Percentiles rank a stretch among this genome's conserved stretches.
Evolutionary conservation across 2,113 vertebrate genomes (phyloP).

Genomic region (Glaucomys volans): DNA sequence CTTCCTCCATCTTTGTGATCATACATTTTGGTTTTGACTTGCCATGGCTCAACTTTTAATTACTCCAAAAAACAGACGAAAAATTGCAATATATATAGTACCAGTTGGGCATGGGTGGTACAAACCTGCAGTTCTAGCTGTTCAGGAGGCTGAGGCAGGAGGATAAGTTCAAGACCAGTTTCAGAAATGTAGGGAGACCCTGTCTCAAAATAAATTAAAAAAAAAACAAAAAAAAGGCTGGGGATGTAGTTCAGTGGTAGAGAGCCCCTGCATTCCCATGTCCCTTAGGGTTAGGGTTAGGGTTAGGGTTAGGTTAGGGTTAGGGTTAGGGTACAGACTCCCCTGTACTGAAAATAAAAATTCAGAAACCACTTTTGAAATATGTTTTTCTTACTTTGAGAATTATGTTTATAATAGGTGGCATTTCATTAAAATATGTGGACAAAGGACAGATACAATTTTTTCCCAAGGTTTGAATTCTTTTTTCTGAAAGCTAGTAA

Average conservation of each 20-base stretch:
- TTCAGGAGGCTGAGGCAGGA: neutral
- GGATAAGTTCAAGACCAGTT: neutral
- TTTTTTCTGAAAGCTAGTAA: slow-evolving; percentile 9
- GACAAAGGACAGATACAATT: neutral
- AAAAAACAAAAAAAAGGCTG: neutral
- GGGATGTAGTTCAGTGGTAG: neutral
- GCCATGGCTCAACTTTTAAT: neutral
- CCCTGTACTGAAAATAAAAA: neutral
- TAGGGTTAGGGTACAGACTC: too few species aligned
- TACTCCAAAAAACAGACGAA: slow-evolving; percentile 20
- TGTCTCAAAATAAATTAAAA: neutral
- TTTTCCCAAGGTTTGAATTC: neutral
- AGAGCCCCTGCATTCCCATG: too few species aligned
- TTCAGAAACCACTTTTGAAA: neutral
- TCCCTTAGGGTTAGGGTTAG: too few species aligned
- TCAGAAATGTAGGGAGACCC: neutral
- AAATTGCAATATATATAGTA: neutral
- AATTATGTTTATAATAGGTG: neutral
- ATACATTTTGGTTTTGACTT: slow-evolving; percentile 57
- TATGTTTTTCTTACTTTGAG: slow-evolving; percentile 41
- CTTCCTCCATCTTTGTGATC: neutral
- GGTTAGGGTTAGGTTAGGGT: too few species aligned
- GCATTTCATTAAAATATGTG: neutral
- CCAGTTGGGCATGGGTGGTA: neutral
- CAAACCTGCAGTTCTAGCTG: neutral